These are phyloP conservation scores for Ia io DNA, from an alignment of 2,113 vertebrate genomes.

Conservation along the genomic window DNA sequence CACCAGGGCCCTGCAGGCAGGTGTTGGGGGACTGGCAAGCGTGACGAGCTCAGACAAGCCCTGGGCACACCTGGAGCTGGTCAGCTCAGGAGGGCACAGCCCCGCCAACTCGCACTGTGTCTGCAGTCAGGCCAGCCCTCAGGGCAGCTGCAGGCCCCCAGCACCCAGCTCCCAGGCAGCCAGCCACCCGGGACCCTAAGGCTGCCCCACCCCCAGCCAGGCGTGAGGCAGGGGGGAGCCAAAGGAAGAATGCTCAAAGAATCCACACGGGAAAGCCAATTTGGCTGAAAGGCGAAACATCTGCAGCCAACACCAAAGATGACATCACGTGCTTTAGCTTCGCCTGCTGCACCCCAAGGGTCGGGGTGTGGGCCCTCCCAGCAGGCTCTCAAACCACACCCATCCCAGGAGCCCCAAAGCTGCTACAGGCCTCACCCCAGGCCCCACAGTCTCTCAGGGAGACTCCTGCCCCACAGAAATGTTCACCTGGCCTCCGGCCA, in stretches of 20 bases:
- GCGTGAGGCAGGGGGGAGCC: background rate
- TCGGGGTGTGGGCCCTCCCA: background rate
- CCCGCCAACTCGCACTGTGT: background rate
- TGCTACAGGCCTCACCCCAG: background rate
- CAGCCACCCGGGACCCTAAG: background rate
- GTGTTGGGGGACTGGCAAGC: background rate
- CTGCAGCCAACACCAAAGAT: background rate
- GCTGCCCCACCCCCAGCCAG: background rate
- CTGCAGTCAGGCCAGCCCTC: background rate
- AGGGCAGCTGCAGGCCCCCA: background rate
- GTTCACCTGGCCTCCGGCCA: background rate
- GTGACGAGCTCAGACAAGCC: background rate
- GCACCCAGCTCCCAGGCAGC: background rate
- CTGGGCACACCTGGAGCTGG: background rate
- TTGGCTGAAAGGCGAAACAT: background rate
- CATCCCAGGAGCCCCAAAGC: background rate
- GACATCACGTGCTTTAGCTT: background rate
- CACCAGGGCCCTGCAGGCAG: background rate
- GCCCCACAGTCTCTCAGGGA: background rate
- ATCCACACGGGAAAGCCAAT: background rate
- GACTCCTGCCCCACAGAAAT: background rate
- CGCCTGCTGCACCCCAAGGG: background rate
- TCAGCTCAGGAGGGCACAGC: background rate
- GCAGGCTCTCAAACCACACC: background rate
- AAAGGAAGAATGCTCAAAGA: background rate